phyloP scores from a whole-genome alignment of 2,113 vertebrate genomes.

The Saguinus midas region DNA sequence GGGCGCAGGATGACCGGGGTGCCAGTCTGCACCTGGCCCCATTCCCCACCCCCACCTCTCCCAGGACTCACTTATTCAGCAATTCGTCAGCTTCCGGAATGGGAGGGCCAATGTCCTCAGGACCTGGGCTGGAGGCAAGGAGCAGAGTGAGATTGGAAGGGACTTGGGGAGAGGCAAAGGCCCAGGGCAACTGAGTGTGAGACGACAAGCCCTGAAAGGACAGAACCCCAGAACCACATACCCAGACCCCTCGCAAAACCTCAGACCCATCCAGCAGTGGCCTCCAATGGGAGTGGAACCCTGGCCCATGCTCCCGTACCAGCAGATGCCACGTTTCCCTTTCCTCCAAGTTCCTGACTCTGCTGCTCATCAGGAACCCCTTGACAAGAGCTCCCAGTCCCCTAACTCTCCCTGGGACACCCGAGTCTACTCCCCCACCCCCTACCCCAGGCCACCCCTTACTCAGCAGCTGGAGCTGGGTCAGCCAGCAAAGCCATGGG shows the following conservation, averaged over 20 bases:
- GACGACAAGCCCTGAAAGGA: slow-evolving; percentile 28
- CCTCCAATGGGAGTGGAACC: not conserved
- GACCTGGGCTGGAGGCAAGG: slow-evolving; percentile 77
- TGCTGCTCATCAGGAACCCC: not conserved
- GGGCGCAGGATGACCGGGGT: not conserved
- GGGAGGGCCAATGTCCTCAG: slow-evolving; percentile 91
- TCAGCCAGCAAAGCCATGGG: slow-evolving; percentile 92
- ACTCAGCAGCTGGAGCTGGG: slow-evolving; percentile 92
- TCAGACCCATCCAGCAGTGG: not conserved
- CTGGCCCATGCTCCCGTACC: not conserved
- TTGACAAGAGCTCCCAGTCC: not conserved
- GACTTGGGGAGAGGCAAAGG: not conserved
- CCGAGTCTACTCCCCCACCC: not conserved
- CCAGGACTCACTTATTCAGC: slow-evolving; percentile 93
- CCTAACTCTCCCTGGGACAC: slow-evolving; percentile 46
- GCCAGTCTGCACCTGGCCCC: not conserved
- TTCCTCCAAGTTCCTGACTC: not conserved
- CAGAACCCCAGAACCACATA: not conserved
- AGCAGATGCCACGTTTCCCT: not conserved
- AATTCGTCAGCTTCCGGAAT: slow-evolving; percentile 94
- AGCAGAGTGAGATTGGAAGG: not conserved
- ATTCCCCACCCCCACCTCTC: not conserved
- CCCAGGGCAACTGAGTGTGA: not conserved
- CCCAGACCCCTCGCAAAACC: not conserved
- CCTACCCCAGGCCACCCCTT: slow-evolving; percentile 82